These are phyloP conservation scores for Vireo altiloquus DNA, from an alignment of 2,113 vertebrate genomes.

Conservation along the genomic window DNA sequence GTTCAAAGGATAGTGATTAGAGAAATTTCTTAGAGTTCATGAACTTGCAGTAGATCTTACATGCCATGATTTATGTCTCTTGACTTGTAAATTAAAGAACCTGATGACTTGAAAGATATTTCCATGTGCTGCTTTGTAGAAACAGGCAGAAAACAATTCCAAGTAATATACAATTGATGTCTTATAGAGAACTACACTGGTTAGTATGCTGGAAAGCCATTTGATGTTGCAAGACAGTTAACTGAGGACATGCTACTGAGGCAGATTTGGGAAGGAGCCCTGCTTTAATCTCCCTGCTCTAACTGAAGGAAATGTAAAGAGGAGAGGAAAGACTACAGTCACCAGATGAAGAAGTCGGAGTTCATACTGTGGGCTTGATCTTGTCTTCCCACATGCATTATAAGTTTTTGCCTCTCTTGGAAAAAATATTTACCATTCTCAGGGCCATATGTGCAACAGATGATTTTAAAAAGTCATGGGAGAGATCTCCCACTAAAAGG, in stretches of 20 bases:
- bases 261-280: background rate
- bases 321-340: background rate
- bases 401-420: constrained; percentile 1
- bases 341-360: background rate
- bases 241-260: background rate
- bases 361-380: background rate
- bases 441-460: constrained; percentile 28
- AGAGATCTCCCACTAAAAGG: background rate
- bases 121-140: background rate
- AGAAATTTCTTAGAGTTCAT: constrained; percentile 38
- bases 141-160: constrained; percentile 14
- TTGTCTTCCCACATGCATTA: background rate
- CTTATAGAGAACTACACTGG: background rate
- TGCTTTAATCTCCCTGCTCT: background rate
- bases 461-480: constrained; percentile 2
- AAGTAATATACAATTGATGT: background rate
- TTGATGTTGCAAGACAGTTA: constrained; percentile 23
- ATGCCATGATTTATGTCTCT: constrained; percentile 14
- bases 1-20: constrained; percentile 38
- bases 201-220: background rate
- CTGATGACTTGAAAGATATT: background rate
- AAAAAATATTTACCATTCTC: background rate
- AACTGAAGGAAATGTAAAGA: background rate
- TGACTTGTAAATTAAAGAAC: constrained; percentile 27
- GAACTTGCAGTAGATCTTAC: constrained; percentile 15